Evolutionary conservation across 2,113 vertebrate species (phyloP).

Genomic region (Vidua macroura): DNA sequence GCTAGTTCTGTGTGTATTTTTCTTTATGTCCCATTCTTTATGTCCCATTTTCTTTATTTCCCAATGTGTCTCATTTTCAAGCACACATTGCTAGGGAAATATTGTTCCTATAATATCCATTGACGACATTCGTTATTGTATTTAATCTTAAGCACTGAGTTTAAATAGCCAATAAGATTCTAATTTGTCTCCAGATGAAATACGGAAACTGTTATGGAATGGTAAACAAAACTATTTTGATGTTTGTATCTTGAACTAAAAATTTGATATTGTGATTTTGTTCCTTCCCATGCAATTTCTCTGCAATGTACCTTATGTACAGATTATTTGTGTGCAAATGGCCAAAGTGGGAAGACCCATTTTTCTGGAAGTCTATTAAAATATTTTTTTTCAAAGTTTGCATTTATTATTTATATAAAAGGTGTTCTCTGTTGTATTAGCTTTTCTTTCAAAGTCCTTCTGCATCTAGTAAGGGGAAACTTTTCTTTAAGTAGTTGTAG

Average conservation of each 20-base stretch:
- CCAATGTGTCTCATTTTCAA: background rate
- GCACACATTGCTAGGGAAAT: background rate
- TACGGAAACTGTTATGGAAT: background rate
- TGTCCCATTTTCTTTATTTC: too few relatives aligned
- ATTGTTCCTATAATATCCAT: background rate
- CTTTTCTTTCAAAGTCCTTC: background rate
- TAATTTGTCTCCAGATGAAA: background rate
- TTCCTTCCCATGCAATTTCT: background rate
- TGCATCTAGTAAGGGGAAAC: rapidly evolving
- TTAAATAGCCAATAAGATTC: background rate
- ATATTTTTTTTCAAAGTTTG: background rate
- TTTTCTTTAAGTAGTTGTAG: background rate
- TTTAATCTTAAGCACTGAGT: background rate
- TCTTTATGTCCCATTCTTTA: too few relatives aligned
- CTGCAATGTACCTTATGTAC: background rate
- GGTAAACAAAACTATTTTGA: background rate
- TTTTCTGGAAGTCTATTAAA: background rate
- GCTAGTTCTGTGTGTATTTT: background rate
- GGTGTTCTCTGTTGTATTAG: background rate
- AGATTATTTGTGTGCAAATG: background rate
- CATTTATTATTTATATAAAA: background rate
- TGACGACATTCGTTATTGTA: rapidly evolving
- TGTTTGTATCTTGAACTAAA: background rate
- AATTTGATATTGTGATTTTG: background rate
- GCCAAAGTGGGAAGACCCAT: background rate